Base-by-base conservation (phyloP, 2,888 invertebrate genomes). In the Epiblema foenella region DNA sequence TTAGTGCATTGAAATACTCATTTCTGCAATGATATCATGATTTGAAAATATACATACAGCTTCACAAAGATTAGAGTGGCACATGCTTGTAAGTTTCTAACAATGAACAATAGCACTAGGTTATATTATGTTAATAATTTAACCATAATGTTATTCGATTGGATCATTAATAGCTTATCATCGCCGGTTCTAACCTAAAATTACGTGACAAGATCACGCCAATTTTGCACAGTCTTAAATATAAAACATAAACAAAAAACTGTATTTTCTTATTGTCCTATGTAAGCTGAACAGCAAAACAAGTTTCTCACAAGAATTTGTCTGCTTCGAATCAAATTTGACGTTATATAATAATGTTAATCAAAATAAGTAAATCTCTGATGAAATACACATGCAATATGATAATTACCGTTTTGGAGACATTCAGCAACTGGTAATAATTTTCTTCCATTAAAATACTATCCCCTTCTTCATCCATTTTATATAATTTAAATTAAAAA, bases 371-470 rank as follows among this genome's bases (percentile, higher is more conserved):
- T 85, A 73, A 75, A 74, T 66, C 71, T 71, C 73, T 75, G 74
- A 77, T 69, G 75, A 77, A 63, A 56, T 72, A 63, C 46, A 74
- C 51, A 77, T 75, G 73, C 70, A 65, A 74, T 58, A 39, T 46
- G 10, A 86, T 88, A 89, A 94, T 95, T 95, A 98, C 98, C 93
- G 97, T 95, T 94, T 95, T 96, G 10, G 97, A 94, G 74, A 98
- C 94, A 93, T 98, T 98, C 67, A 98, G 93, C 88, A 98, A 96
- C 74, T 97, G 96, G 87, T 98, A 98, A 89, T 96, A 98, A 91
- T 98, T 97, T 82, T 98, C 98, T 89, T 97, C 97, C 72, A 95
- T 88, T 73, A 94, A 86, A 86, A 94, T 94, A 81, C 95, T 95
- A 77, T 96, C 96, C 59, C 95, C 95, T 82, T 96, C 96, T 81